These are phyloP conservation scores for Melanotaenia duboulayi DNA, from an alignment of 2,113 vertebrate species.

Conservation along the genomic window DNA sequence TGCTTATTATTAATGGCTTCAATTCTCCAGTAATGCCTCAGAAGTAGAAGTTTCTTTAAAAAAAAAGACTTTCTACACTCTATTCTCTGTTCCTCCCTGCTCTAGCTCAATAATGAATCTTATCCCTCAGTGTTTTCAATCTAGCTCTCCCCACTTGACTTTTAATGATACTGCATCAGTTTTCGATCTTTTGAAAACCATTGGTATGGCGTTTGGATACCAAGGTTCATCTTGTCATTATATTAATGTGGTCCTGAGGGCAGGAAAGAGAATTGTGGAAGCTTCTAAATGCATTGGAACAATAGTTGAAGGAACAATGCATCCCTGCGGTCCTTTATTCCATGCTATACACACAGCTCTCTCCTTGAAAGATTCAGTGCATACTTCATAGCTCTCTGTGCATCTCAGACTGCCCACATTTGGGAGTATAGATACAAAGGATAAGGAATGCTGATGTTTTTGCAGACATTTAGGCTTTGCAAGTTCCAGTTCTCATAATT, in stretches of 20 bases:
- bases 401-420: neutral
- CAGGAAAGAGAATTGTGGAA: slow-evolving; percentile 11
- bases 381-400: neutral
- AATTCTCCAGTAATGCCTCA: slow-evolving; percentile 59
- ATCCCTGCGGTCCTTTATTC: slow-evolving; percentile 36
- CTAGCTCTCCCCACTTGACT: slow-evolving; percentile 47
- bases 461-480: slow-evolving; percentile 3
- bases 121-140: slow-evolving; percentile 51
- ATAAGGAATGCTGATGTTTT: neutral
- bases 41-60: slow-evolving; percentile 34
- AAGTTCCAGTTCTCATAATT: neutral
- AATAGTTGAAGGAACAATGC: slow-evolving; percentile 45
- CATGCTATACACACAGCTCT: slow-evolving; percentile 10
- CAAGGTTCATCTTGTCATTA: slow-evolving; percentile 52
- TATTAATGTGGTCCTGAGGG: slow-evolving; percentile 36
- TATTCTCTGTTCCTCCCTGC: slow-evolving; percentile 21
- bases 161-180: slow-evolving; percentile 46
- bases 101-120: slow-evolving; percentile 44
- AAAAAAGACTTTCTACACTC: slow-evolving; percentile 14
- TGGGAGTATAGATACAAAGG: slow-evolving; percentile 1
- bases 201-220: slow-evolving; percentile 17
- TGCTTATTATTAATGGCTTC: slow-evolving; percentile 64
- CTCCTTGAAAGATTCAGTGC: slow-evolving; percentile 20
- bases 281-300: slow-evolving; percentile 22
- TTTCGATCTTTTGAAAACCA: slow-evolving; percentile 25